Percentiles rank a stretch among this genome's conserved stretches.
Evolutionary conservation across 2,113 vertebrate genomes (phyloP).

Genomic region (Sprattus sprattus): DNA sequence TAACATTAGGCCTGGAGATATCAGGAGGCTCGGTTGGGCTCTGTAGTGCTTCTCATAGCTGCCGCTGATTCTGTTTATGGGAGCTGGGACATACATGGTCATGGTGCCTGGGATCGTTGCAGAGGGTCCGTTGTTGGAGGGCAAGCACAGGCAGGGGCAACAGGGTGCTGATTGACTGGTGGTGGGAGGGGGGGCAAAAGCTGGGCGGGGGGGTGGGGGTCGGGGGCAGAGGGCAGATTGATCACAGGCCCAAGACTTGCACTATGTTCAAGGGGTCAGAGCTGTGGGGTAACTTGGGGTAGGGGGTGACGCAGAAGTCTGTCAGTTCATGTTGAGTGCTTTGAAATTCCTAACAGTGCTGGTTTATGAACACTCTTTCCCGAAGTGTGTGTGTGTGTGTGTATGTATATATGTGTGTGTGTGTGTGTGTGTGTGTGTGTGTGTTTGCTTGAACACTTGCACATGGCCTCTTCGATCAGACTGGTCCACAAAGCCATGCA

Average conservation of each 20-base stretch:
- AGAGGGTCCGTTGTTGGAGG: background rate
- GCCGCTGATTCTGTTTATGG: slow-evolving; percentile 27
- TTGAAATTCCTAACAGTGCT: background rate
- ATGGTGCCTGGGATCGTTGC: slow-evolving; percentile 26
- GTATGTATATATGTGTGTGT: background rate
- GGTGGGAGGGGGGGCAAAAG: background rate
- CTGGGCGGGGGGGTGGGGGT: background rate
- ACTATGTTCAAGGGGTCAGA: background rate
- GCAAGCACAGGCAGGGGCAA: background rate
- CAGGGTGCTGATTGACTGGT: background rate
- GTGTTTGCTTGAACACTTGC: background rate
- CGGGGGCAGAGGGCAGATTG: background rate
- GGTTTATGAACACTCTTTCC: background rate
- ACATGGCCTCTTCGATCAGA: background rate
- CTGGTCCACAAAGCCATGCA: slow-evolving; percentile 10
- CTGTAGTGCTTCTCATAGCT: slow-evolving; percentile 10
- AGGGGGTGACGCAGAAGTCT: background rate
- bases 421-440: background rate
- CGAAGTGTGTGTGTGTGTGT: no score
- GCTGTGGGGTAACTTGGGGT: background rate
- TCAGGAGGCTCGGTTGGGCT: background rate
- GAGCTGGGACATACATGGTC: slow-evolving; percentile 58
- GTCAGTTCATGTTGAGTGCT: background rate
- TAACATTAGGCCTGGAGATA: background rate
- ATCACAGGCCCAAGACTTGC: background rate